Evolutionary conservation across 2,113 vertebrate species (phyloP).

Genomic region (Thermophis baileyi): DNA sequence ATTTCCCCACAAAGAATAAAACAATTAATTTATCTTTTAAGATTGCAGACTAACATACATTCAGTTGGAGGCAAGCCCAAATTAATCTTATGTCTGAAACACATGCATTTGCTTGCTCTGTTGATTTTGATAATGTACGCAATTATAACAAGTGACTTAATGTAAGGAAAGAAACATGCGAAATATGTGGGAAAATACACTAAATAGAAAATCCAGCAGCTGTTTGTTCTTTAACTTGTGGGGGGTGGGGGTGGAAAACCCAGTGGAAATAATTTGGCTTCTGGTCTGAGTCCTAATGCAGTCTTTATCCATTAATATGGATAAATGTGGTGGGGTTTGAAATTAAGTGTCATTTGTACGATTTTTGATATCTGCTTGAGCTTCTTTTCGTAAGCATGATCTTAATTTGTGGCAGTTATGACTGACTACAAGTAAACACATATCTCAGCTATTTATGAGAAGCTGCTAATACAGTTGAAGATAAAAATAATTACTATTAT

Average conservation of each 20-base stretch:
- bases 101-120: background rate
- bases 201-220: constrained; percentile 49
- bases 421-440: constrained; percentile 63
- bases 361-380: constrained; percentile 66
- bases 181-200: constrained; percentile 13
- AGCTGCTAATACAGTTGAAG: constrained; percentile 55
- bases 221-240: constrained; percentile 54
- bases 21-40: background rate
- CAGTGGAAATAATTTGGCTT: constrained; percentile 55
- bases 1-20: background rate
- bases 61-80: background rate
- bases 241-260: constrained; percentile 39
- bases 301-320: constrained; percentile 50
- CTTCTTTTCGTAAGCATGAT: constrained; percentile 65
- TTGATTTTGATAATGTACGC: constrained; percentile 10
- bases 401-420: constrained; percentile 72
- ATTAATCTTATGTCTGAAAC: background rate
- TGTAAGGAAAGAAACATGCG: constrained; percentile 28
- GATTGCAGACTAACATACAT: background rate
- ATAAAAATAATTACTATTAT: constrained; percentile 51
- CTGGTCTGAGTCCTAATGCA: constrained; percentile 58
- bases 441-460: constrained; percentile 58
- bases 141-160: constrained; percentile 27
- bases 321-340: constrained; percentile 56
- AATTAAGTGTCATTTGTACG: constrained; percentile 59